Evolutionary conservation across 2,888 invertebrate genomes (phyloP).

Genomic region (Strigamia maritima): DNA sequence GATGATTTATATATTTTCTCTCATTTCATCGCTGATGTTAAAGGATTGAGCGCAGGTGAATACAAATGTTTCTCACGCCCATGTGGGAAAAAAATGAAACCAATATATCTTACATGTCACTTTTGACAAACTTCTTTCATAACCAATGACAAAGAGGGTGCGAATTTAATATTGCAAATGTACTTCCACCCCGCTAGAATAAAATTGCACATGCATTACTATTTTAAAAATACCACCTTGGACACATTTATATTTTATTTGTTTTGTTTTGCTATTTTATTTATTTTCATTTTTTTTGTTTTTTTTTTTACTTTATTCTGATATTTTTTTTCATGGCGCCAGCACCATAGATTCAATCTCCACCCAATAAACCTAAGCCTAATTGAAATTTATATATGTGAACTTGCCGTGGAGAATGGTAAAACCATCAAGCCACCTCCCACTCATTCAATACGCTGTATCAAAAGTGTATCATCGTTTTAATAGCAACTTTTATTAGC

Average conservation of each 20-base stretch:
- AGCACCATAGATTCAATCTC: slow-evolving; percentile 19
- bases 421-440: neutral
- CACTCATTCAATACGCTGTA: slow-evolving; percentile 15
- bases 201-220: neutral
- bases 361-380: slow-evolving; percentile 20
- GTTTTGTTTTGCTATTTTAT: no score
- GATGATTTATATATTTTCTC: slow-evolving; percentile 28
- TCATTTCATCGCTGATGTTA: slow-evolving; percentile 8
- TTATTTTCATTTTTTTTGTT: neutral
- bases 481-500: slow-evolving; percentile 40
- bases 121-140: slow-evolving; percentile 21
- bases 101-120: slow-evolving; percentile 25
- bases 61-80: slow-evolving; percentile 12
- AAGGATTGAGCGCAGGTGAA: slow-evolving; percentile 20
- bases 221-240: neutral
- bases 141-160: slow-evolving; percentile 24
- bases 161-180: slow-evolving; percentile 21
- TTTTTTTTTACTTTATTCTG: neutral
- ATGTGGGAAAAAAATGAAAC: neutral
- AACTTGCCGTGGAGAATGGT: neutral
- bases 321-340: neutral
- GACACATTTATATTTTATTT: neutral
- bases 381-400: slow-evolving; percentile 28
- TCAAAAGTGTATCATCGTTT: slow-evolving; percentile 38
- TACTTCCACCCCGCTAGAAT: neutral